A percentile compares a stretch with the other conserved stretches of the same genome.
Conservation (phyloP, 2,888 invertebrate genomes). For the Clistopyga incitator region DNA sequence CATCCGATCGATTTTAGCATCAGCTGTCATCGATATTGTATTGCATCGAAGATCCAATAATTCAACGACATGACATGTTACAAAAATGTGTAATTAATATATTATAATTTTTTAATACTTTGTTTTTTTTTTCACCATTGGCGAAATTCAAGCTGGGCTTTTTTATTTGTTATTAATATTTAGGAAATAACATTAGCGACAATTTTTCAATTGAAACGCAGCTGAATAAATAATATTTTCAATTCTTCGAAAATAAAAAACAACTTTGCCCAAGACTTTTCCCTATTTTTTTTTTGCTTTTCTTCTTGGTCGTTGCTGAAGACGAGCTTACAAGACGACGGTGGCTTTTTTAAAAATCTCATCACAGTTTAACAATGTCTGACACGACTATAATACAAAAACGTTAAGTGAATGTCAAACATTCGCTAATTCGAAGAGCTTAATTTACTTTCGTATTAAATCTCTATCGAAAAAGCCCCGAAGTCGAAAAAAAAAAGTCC, state of each 20-base stretch:
- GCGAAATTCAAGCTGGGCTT: no score
- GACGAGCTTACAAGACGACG: not conserved
- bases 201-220: no score
- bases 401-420: not conserved
- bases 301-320: not conserved
- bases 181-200: no score
- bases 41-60: not conserved
- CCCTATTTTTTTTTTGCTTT: not conserved
- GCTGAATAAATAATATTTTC: no score
- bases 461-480: not conserved
- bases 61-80: not conserved
- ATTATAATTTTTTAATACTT: no score
- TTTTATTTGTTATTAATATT: no score
- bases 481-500: not conserved
- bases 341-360: not conserved
- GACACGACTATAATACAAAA: not conserved
- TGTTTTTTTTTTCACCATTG: no score
- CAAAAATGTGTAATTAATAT: not conserved
- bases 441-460: not conserved
- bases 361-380: not conserved
- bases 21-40: slow-evolving; percentile 1
- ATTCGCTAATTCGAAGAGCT: not conserved
- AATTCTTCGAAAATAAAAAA: no score
- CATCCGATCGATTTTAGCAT: slow-evolving; percentile 14
- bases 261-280: not conserved